Evolutionary conservation across 2,113 vertebrate species (phyloP), one percentile per base, ranked within the genome.

Genomic region (Lepus timidus): DNA sequence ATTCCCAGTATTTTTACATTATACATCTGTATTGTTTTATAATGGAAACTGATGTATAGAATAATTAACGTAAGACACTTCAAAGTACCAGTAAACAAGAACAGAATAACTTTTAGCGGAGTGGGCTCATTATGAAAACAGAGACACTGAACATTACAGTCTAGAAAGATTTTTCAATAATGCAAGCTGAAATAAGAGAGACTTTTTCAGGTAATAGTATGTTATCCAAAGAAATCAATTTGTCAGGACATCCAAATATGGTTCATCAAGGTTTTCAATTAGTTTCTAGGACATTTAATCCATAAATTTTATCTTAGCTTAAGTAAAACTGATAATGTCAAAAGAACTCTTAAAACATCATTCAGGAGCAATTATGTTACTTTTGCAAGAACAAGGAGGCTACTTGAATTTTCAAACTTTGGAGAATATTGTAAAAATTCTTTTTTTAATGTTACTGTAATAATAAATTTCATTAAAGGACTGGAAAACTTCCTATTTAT

Each of bases 131-230:
- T 80, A 90, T 94, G 49, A 85, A 87, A 67, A 61, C 23, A 73
- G 13, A 17, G 16, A 80, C 67, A 83, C 8, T 76, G 71, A 85
- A 62, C 20, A 61, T 91, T 92, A 83, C 12, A 58, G 6, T 87
- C 13, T 65, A 67, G 84, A 94, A 83, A 93, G 51, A 81, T 90
- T 75, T 44, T 94, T 93, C 86, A 87, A 90, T 86, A 96, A 68
- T 74, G 39, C 31, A 96, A 73, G 10, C 73, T 86, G 71, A 90
- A 96, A 93, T 79, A 94, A 81, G n/a, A 68, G 14, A 90, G 31
- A 68, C 27, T 85, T 90, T 95, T 95, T 65, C 62, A 93, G 9
- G 67, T 68, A 96, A 93, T 9, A 92, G 6, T 39, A 1, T 5
- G 13, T 74, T 90, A 82, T 87, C 9, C 17, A 94, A 73, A 65